phyloP scores from a whole-genome alignment of 1,140 invertebrate species.

The Belonocnema kinseyi region DNA sequence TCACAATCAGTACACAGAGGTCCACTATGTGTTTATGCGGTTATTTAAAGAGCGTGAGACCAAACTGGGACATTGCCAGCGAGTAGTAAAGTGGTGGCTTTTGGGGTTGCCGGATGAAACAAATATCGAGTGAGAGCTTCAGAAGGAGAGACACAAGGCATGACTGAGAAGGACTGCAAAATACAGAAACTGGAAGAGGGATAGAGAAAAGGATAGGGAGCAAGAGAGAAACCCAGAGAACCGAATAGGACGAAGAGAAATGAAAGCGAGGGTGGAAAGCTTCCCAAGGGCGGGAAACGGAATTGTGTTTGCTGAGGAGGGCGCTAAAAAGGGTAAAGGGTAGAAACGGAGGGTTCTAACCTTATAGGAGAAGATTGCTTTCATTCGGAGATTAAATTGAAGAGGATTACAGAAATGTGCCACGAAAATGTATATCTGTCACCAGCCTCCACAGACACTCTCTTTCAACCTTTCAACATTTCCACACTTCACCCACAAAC shows the following conservation, averaged over 20 bases:
- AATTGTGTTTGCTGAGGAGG: conserved; percentile 14
- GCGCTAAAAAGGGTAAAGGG: conserved; percentile 34
- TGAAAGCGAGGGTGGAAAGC: conserved; percentile 31
- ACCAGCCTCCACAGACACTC: background rate
- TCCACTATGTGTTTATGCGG: conserved; percentile 46
- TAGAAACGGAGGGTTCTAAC: conserved; percentile 47
- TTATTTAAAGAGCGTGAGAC: conserved; percentile 61
- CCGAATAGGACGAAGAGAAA: conserved; percentile 33
- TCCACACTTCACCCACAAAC: background rate
- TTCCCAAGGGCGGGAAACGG: conserved; percentile 31
- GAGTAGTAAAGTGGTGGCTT: conserved; percentile 68
- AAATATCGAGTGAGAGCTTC: conserved; percentile 58
- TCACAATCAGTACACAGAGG: conserved; percentile 37
- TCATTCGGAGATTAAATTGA: conserved; percentile 65
- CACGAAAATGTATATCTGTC: conserved; percentile 34
- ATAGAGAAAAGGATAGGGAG: conserved; percentile 40
- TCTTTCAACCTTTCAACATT: conserved; percentile 26
- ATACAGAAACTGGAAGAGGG: conserved; percentile 32
- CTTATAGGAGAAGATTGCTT: conserved; percentile 64
- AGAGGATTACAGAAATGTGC: conserved; percentile 52
- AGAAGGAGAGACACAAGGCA: conserved; percentile 50
- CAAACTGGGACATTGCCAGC: conserved; percentile 71
- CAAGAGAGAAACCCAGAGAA: conserved; percentile 38
- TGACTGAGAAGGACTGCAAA: conserved; percentile 35
- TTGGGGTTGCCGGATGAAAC: conserved; percentile 57